Evolutionary conservation across 2,888 invertebrate genomes (phyloP), one percentile per base, ranked within the genome.

Genomic region (Drosophila cracens): DNA sequence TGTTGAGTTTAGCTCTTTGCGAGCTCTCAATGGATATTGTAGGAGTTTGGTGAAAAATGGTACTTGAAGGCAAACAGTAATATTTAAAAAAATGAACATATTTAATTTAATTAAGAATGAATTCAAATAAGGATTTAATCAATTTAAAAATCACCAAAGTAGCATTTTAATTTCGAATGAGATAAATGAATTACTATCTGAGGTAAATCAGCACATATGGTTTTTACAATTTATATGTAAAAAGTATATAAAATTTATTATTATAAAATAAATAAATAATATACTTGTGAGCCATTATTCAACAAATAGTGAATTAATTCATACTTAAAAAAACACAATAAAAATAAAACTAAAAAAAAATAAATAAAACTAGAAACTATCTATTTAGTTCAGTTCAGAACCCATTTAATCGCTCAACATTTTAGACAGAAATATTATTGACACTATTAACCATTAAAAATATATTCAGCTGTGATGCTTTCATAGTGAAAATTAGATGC

Each of bases 1-100:
- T 59, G 69, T 54, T 34, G 31, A 49, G 60, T 75, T 46, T 29
- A 79, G 76, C 67, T 58, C 21, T 48, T 56, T 46, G 5, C 36
- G 57, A 60, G 31, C n/a, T 31, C 43, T 36, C 29, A 21, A 13
- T 57, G 25, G n/a, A 2, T 1, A 34, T 6, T 11, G 34, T 13
- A 29, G 7, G 18, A 54, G 18, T 40, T 33, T 11, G n/a, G 10
- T n/a, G 10, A 16, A 36, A 29, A 29, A 29, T 27, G 11, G 11
- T 6, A 21, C 2, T 29, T n/a, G 5, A 34, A 2, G 18, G 25
- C 11, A 27, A 33, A 16, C 11, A 36, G 7, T 52, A 1, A 0
- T 52, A 21, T 6, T 36, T 4, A 36, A 21, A 53, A 16, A 4
- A 34, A 34, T 21, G 29, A 18, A 49, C 18, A 11, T 18, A 29